phyloP scores from a whole-genome alignment of 2,888 invertebrate genomes.

The Deroplatys truncata region DNA sequence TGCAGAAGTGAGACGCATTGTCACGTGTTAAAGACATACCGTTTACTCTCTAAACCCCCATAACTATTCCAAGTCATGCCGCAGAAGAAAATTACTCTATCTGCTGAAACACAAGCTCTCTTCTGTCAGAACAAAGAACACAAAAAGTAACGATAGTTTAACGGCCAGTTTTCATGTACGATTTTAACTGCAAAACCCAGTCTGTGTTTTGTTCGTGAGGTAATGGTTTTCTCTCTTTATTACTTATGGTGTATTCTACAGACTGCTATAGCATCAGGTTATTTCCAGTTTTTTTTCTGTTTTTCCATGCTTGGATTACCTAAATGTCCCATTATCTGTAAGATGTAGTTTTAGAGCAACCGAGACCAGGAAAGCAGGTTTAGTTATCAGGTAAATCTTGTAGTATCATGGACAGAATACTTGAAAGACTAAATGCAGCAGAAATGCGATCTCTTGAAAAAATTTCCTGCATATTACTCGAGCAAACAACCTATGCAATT shows the following conservation, averaged over 20 bases:
- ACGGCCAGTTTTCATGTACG: background rate
- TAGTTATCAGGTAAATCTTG: no score
- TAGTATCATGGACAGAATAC: no score
- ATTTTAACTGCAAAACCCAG: background rate
- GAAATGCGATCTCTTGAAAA: no score
- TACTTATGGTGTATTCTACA: background rate
- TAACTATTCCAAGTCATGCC: background rate
- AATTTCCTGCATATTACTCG: no score
- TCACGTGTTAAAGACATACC: background rate
- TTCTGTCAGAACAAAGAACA: background rate
- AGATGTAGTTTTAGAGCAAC: background rate
- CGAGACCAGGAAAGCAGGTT: no score
- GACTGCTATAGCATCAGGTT: background rate
- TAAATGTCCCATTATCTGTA: no score
- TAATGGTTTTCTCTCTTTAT: background rate
- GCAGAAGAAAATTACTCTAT: background rate
- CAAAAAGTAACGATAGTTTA: background rate
- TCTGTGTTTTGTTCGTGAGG: background rate
- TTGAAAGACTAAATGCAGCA: no score
- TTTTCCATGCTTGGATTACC: background rate
- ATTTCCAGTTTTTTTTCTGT: background rate
- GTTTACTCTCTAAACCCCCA: background rate
- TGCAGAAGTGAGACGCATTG: background rate
- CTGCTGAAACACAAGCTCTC: background rate
- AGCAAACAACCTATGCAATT: no score